Conservation (phyloP, 2,797 vertebrate genomes). For the Danio albolineatus region DNA sequence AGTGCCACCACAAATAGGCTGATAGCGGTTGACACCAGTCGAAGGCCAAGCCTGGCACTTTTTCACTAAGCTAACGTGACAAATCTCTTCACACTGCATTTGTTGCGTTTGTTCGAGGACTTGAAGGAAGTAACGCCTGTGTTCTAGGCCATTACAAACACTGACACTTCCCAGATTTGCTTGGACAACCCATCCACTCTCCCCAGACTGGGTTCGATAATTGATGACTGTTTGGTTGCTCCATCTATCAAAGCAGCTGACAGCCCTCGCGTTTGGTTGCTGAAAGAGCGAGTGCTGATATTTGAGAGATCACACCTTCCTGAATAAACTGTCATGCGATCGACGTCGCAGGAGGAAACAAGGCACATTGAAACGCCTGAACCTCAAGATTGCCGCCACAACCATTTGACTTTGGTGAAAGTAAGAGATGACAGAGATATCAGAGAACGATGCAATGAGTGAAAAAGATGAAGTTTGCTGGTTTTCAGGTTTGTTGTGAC, state of each 20-base stretch:
- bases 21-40: slow-evolving; percentile 30
- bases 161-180: background rate
- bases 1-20: slow-evolving; percentile 40
- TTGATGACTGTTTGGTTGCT: background rate
- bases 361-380: background rate
- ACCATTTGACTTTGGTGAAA: background rate
- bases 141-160: background rate
- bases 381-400: background rate
- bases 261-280: background rate
- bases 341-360: background rate
- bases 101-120: background rate
- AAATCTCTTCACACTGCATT: slow-evolving; percentile 11
- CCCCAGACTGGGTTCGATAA: background rate
- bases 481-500: too few relatives aligned
- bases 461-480: background rate
- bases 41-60: slow-evolving; percentile 38
- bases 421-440: background rate
- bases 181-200: background rate
- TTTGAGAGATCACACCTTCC: slow-evolving; percentile 42
- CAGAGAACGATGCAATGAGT: background rate
- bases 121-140: background rate
- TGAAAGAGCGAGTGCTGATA: slow-evolving; percentile 28
- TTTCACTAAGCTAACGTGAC: slow-evolving; percentile 33
- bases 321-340: slow-evolving; percentile 36
- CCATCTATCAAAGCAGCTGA: slow-evolving; percentile 23